A percentile compares a stretch with the other conserved stretches of the same genome.
Conservation (phyloP, 2,797 vertebrate genomes). For the Lutjanus campechanus region DNA sequence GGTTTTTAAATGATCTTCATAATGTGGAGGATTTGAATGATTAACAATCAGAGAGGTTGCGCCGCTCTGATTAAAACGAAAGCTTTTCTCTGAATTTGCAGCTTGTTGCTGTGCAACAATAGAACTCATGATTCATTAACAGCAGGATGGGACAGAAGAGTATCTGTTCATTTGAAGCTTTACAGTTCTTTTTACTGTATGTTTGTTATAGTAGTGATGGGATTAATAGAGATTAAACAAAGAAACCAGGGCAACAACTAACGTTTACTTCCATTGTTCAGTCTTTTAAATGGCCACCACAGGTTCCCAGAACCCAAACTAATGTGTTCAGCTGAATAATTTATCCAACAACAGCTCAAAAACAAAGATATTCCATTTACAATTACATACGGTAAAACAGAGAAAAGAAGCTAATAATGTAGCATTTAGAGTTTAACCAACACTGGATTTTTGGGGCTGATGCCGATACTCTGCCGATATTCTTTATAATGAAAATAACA, state of each 20-base stretch:
- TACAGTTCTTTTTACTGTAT: background rate
- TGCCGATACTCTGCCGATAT: no score
- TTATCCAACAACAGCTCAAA: background rate
- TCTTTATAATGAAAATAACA: no score
- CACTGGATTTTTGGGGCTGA: no score
- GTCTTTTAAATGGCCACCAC: background rate
- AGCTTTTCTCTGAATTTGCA: conserved; percentile 17
- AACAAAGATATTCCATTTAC: background rate
- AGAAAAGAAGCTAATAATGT: background rate
- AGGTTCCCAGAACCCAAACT: background rate
- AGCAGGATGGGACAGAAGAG: background rate
- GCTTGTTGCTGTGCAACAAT: conserved; percentile 10
- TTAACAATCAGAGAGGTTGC: conserved; percentile 52
- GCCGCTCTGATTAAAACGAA: conserved; percentile 41
- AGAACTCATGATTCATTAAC: background rate
- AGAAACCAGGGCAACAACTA: background rate
- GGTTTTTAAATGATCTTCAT: conserved; percentile 46
- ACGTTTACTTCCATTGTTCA: background rate
- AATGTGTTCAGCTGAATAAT: background rate
- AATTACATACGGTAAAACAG: no score
- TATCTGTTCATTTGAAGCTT: background rate
- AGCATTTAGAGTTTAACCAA: no score
- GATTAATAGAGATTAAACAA: conserved; percentile 4
- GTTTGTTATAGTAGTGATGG: background rate
- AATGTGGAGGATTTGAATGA: conserved; percentile 53